Evolutionary conservation across 2,113 vertebrate genomes (phyloP).

Genomic region (Oncorhynchus gorbuscha): DNA sequence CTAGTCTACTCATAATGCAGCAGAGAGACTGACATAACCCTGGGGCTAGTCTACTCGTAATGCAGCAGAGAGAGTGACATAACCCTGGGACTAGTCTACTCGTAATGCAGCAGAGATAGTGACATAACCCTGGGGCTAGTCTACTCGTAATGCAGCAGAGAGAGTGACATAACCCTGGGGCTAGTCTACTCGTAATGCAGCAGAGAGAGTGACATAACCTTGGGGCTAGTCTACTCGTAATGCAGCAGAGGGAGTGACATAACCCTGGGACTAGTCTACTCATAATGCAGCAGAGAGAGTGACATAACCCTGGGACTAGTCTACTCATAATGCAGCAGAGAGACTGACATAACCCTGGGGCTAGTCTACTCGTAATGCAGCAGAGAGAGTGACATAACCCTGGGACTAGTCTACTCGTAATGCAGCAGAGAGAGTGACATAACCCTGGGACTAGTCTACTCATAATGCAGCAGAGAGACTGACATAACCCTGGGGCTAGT

Average conservation of each 20-base stretch:
- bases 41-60: too few species aligned
- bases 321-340: slow-evolving; percentile 37
- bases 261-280: slow-evolving; percentile 36
- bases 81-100: too few species aligned
- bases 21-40: too few species aligned
- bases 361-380: slow-evolving; percentile 30
- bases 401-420: slow-evolving; percentile 33
- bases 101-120: too few species aligned
- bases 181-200: slow-evolving; percentile 30
- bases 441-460: slow-evolving; percentile 36
- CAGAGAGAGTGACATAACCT: slow-evolving; percentile 43
- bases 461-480: slow-evolving; percentile 36
- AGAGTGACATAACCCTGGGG: slow-evolving; percentile 11
- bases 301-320: slow-evolving; percentile 37
- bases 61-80: too few species aligned
- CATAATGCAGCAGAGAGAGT: slow-evolving; percentile 36
- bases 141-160: too few species aligned
- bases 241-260: slow-evolving; percentile 35
- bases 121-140: too few species aligned
- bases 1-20: too few species aligned
- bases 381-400: slow-evolving; percentile 44
- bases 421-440: slow-evolving; percentile 35
- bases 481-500: slow-evolving; percentile 37
- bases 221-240: slow-evolving; percentile 33
- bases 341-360: slow-evolving; percentile 42